A percentile compares a stretch with the other conserved stretches of the same genome.
phyloP scores from a whole-genome alignment of 2,888 invertebrate species.

The Piscicola geometra region DNA sequence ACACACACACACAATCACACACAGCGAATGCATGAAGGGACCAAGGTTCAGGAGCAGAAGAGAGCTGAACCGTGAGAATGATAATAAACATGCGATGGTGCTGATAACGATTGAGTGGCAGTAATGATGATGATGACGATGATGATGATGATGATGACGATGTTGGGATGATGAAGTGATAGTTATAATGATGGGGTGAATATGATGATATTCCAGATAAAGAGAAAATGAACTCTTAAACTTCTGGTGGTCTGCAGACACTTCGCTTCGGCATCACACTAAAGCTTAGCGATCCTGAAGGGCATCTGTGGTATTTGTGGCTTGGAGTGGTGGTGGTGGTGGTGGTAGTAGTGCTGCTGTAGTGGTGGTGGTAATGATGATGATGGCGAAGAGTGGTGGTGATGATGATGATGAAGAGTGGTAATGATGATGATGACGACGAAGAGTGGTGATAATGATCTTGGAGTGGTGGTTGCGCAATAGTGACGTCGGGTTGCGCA shows the following conservation, averaged over 20 bases:
- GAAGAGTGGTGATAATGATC: neutral
- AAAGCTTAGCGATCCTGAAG: too few species aligned
- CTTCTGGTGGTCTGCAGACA: too few species aligned
- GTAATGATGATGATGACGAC: neutral
- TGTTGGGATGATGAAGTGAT: neutral
- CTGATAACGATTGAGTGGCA: neutral
- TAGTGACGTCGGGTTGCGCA: too few species aligned
- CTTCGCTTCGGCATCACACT: too few species aligned
- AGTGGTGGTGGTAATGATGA: constrained; percentile 23
- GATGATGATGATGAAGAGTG: neutral
- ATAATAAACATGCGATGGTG: neutral
- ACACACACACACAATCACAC: too few species aligned
- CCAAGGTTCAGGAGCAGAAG: neutral
- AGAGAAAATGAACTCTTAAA: neutral
- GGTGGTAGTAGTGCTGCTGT: constrained; percentile 14
- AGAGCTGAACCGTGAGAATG: neutral
- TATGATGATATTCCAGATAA: constrained; percentile 17
- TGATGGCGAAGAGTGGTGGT: neutral
- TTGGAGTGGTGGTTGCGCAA: too few species aligned
- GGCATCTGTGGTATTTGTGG: too few species aligned
- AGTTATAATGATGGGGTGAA: neutral
- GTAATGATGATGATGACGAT: neutral
- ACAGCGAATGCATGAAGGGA: neutral
- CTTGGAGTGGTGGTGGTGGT: neutral
- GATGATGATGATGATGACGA: neutral